phyloP scores from a whole-genome alignment of 1,140 invertebrate genomes.

The Lysiphlebus fabarum region DNA sequence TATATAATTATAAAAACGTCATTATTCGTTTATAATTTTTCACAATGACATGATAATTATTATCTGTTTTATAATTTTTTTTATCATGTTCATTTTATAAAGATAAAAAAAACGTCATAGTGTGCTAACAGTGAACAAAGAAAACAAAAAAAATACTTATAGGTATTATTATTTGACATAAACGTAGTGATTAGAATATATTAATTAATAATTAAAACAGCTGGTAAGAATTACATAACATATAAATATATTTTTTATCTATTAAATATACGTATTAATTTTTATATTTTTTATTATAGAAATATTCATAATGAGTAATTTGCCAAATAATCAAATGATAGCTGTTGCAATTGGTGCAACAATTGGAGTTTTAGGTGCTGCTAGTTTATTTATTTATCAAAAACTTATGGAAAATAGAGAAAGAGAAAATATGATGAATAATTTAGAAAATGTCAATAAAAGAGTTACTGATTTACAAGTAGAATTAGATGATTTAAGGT shows the following conservation, averaged over 20 bases:
- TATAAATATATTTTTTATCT: background rate
- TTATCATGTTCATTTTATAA: too few species aligned
- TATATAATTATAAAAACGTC: too few species aligned
- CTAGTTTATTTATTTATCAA: conserved; percentile 62
- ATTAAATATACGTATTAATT: background rate
- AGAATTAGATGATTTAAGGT: conserved; percentile 44
- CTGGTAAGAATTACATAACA: too few species aligned
- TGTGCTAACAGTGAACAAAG: too few species aligned
- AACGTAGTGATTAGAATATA: too few species aligned
- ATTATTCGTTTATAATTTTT: too few species aligned
- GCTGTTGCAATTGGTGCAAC: conserved; percentile 54
- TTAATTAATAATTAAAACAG: too few species aligned
- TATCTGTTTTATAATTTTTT: too few species aligned
- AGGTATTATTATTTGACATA: too few species aligned
- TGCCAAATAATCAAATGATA: conserved; percentile 38
- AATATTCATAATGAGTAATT: conserved; percentile 38
- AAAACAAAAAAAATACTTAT: too few species aligned
- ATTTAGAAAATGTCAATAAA: conserved; percentile 41
- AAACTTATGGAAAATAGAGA: conserved; percentile 61
- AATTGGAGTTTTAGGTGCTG: conserved; percentile 62
- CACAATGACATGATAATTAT: too few species aligned
- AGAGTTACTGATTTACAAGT: conserved; percentile 41
- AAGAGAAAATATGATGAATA: conserved; percentile 51
- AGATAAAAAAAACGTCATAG: too few species aligned
- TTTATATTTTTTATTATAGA: conserved; percentile 10